Evolutionary conservation across 2,797 vertebrate genomes (phyloP).

Genomic region (Lithobates pipiens): DNA sequence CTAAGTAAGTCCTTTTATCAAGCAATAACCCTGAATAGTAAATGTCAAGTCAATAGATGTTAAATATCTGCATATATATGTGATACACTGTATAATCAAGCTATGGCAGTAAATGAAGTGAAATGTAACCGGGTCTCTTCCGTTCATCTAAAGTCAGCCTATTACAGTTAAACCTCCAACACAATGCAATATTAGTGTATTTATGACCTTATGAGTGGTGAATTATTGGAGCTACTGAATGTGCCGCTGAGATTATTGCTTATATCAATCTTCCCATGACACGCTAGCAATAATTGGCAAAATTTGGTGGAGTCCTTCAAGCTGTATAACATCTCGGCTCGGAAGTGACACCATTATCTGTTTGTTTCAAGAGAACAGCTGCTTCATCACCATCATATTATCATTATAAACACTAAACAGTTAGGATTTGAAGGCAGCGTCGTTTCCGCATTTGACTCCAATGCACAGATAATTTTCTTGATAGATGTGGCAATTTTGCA

Average conservation of each 20-base stretch:
- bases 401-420: slow-evolving; percentile 64
- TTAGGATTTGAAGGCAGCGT: slow-evolving; percentile 56
- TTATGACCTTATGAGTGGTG: slow-evolving; percentile 59
- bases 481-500: slow-evolving; percentile 62
- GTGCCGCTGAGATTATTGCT: slow-evolving; percentile 59
- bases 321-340: slow-evolving; percentile 59
- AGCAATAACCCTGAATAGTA: slow-evolving; percentile 54
- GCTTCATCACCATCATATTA: slow-evolving; percentile 63
- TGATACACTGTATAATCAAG: slow-evolving; percentile 54
- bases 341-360: slow-evolving; percentile 61
- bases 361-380: slow-evolving; percentile 63
- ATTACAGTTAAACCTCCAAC: slow-evolving; percentile 57
- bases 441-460: slow-evolving; percentile 59
- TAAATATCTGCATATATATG: slow-evolving; percentile 56
- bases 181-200: slow-evolving; percentile 59
- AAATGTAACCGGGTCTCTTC: slow-evolving; percentile 47
- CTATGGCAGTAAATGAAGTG: slow-evolving; percentile 48
- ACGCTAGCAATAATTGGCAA: slow-evolving; percentile 60
- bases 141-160: slow-evolving; percentile 52
- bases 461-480: slow-evolving; percentile 58
- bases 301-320: slow-evolving; percentile 63
- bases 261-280: slow-evolving; percentile 59
- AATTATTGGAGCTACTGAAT: slow-evolving; percentile 59
- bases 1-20: slow-evolving; percentile 55
- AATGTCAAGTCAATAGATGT: slow-evolving; percentile 60